Evolutionary conservation across 2,113 vertebrate species (phyloP), one percentile per base, ranked within the genome.

Genomic region (Sorex fumeus): DNA sequence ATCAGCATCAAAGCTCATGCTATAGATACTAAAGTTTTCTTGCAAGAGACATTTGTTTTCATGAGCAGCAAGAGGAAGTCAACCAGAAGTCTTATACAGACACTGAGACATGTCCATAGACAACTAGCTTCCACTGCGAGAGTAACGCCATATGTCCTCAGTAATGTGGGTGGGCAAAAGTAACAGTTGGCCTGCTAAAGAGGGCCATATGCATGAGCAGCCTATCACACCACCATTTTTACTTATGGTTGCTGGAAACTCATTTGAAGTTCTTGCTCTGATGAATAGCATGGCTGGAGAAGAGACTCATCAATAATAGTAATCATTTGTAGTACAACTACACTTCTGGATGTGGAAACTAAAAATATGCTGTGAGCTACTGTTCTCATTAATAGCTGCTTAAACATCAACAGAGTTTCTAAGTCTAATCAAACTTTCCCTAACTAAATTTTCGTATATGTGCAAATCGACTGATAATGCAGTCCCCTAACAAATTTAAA

Each of bases 131-230:
- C 92, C 62, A 36, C 88, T 86, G 86, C 69, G 50, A 25, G 92
- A 92, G 88, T 45, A 74, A 84, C 0, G 3, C 95, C 95, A 94
- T 96, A 96, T 97, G 96, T 92, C 89, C 27, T 72, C 64, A 92
- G 86, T 18, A 77, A 89, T 27, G 94, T 94, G 93, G 91, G 95
- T 75, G 92, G 94, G 45, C 84, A 74, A 90, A 28, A 90, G 88
- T 36, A 89, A 95, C 94, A 97, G 94, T 69, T 93, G 94, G 86
- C 32, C 53, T 81, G 80, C 53, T 84, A 40, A 88, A 8, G 62
- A 76, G 12, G 81, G 47, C 93, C 94, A 82, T 92, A 93, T 92
- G 95, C 30, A 84, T 80, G 92, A 6, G 45, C 91, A 93, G 86
- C 72, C 88, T 75, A 94, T 67, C 86, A 76, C 6, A 8, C 60